phyloP scores from a whole-genome alignment of 2,888 invertebrate species.

The Brenthis hecate region DNA sequence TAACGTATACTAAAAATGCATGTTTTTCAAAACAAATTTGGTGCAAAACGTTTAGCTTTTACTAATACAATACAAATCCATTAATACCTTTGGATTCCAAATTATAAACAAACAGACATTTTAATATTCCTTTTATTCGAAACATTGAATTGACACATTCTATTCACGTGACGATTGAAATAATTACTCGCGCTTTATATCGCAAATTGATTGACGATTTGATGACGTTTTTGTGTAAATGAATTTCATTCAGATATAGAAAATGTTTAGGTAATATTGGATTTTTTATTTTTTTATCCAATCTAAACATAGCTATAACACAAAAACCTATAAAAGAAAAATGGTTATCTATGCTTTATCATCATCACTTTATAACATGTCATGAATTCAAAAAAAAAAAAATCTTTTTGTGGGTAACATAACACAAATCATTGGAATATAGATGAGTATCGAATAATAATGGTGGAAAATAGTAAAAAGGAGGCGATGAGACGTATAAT shows the following conservation, averaged over 20 bases:
- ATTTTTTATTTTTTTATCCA: no score
- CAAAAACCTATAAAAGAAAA: no score
- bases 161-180: slow-evolving; percentile 1
- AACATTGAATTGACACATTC: slow-evolving; percentile 7
- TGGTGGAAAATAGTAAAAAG: neutral
- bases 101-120: slow-evolving; percentile 3
- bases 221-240: neutral
- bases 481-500: slow-evolving; percentile 4
- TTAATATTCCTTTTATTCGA: slow-evolving; percentile 4
- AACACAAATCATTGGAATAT: neutral
- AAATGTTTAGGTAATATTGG: neutral
- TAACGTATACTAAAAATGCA: no score
- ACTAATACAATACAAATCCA: neutral
- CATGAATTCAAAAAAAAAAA: no score
- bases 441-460: slow-evolving; percentile 6
- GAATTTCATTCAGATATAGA: neutral
- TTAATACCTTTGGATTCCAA: neutral
- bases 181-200: slow-evolving; percentile 9
- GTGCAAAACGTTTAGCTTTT: neutral
- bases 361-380: no score
- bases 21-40: no score
- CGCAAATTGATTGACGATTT: neutral
- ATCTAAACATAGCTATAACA: no score
- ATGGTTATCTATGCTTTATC: no score
- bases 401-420: no score